Evolutionary conservation across 2,113 vertebrate species (phyloP).

Genomic region (Macaca mulatta): DNA sequence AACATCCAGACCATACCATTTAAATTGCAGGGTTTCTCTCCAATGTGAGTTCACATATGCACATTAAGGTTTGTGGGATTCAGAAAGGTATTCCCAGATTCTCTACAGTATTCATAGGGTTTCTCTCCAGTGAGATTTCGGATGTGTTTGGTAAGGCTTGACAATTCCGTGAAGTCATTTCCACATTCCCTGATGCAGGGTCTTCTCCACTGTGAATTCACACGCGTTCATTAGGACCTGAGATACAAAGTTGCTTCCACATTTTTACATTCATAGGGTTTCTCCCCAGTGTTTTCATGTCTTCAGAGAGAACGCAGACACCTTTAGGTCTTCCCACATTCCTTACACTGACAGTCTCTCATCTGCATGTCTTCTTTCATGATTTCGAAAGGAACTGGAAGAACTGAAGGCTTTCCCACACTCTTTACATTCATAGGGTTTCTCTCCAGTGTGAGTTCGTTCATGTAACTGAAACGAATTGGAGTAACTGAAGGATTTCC

Average conservation of each 20-base stretch:
- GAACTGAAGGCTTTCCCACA: background rate
- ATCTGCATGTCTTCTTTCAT: background rate
- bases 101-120: background rate
- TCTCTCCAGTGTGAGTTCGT: background rate
- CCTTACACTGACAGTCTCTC: background rate
- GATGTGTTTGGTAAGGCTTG: background rate
- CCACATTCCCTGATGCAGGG: background rate
- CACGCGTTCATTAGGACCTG: background rate
- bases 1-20: background rate
- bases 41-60: background rate
- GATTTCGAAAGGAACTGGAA: background rate
- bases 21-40: background rate
- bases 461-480: background rate
- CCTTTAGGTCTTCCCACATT: background rate
- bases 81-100: background rate
- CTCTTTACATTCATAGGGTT: background rate
- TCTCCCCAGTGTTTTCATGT: background rate
- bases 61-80: background rate
- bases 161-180: background rate
- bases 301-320: background rate
- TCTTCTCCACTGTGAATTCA: background rate
- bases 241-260: background rate
- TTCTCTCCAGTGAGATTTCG: background rate
- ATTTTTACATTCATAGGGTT: background rate
- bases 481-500: background rate